Evolutionary conservation across 2,797 vertebrate genomes (phyloP).

Genomic region (Channa striata): DNA sequence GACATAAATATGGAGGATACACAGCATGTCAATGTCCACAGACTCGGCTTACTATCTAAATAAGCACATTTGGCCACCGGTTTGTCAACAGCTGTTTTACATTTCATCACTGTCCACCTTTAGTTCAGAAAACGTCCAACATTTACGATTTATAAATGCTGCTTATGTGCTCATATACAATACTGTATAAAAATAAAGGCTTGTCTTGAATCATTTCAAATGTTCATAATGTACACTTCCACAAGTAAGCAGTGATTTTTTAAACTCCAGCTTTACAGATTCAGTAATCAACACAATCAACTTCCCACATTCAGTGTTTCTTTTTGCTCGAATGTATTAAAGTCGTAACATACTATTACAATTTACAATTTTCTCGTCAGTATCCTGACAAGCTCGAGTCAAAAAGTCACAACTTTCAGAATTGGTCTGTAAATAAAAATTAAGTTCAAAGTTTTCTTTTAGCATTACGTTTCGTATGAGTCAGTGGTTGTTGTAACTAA

Average conservation of each 20-base stretch:
- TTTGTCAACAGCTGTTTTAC: conserved; percentile 44
- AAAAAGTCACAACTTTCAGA: not conserved
- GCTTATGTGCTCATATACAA: conserved; percentile 42
- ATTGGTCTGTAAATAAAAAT: not conserved
- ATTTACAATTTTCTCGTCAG: not conserved
- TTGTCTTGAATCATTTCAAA: conserved; percentile 55
- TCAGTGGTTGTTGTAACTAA: not conserved
- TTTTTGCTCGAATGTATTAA: conserved; percentile 8
- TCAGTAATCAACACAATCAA: not conserved
- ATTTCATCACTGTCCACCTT: conserved; percentile 29
- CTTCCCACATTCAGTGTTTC: not conserved
- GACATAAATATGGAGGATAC: conserved; percentile 72
- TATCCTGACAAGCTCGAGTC: not conserved
- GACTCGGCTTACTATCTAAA: conserved; percentile 44
- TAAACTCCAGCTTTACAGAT: not conserved
- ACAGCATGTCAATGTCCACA: conserved; percentile 48
- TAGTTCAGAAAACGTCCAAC: no score
- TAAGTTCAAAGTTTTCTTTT: not conserved
- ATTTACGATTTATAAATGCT: conserved; percentile 26
- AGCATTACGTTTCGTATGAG: not conserved
- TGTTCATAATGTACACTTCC: conserved; percentile 51
- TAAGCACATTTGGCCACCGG: conserved; percentile 43
- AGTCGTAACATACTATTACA: conserved; percentile 3
- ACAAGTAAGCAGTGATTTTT: conserved; percentile 5
- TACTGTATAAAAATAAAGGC: conserved; percentile 76